Evolutionary conservation across 2,113 vertebrate species (phyloP), one percentile per base, ranked within the genome.

Genomic region (Marmota flaviventris): DNA sequence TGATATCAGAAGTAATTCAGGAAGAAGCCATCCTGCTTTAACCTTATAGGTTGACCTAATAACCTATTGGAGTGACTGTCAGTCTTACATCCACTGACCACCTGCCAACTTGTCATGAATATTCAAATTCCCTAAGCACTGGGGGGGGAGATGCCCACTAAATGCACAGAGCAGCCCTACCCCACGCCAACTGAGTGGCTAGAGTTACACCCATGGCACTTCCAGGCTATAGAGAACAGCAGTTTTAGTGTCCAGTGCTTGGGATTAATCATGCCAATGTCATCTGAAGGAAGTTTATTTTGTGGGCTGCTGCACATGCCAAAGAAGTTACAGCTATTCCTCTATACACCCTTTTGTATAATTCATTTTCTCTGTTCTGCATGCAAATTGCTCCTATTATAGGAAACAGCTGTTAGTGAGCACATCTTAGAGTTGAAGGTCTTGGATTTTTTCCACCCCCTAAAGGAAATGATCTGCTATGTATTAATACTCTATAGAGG

Each of bases 301-400:
- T 95, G 76, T 78, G 89, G 63, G 81, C 63, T 96, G 88, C 45
- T 75, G 90, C 73, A 94, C 76, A 86, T 65, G 61, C 77, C 76
- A 63, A 77, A 91, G 67, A 93, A 97, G 77, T 93, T 96, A 95
- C 69, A 94, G 87, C 84, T 93, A 20, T 51, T 93, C 65, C 51
- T 93, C 67, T 93, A n/a, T 63, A 88, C 17, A 89, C 85, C 22
- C 93, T 92, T 95, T 96, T 76, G 63, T 92, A 91, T 75, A 96
- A 96, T 96, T 97, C 79, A 96, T 96, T 97, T 95, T 94, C 95
- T 93, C 89, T 90, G 83, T 97, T 97, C 90, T 93, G 92, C 82
- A 98, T 97, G 85, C 87, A 97, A 96, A 97, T 93, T 96, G 91
- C 58, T 97, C 90, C 89, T 95, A 97, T 97, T 98, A 95, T 70